A percentile compares a stretch with the other conserved stretches of the same genome.
phyloP scores from a whole-genome alignment of 2,797 vertebrate species.

The Chaetodon trifasciatus region DNA sequence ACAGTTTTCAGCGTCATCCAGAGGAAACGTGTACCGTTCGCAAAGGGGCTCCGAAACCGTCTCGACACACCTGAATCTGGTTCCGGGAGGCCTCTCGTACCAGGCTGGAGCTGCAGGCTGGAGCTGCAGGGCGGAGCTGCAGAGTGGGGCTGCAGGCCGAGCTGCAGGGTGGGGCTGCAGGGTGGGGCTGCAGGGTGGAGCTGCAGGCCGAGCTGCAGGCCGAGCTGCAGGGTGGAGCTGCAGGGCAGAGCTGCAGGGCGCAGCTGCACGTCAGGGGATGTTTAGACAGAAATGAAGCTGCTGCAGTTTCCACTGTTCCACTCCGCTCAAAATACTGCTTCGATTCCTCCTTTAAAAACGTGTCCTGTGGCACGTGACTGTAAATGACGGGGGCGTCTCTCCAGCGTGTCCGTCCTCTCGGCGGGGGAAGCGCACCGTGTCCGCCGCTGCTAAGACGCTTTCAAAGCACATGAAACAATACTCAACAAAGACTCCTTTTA shows the following conservation, averaged over 20 bases:
- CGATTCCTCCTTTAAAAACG: background rate
- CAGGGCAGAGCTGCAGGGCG: constrained; percentile 6
- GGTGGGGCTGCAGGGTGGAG: constrained; percentile 37
- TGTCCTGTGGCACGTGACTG: constrained; percentile 41
- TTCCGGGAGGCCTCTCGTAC: constrained; percentile 60
- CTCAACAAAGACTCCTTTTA: constrained; percentile 58
- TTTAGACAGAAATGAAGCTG: constrained; percentile 39
- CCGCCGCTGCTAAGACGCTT: constrained; percentile 40
- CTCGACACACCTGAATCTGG: background rate
- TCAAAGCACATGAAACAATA: constrained; percentile 62
- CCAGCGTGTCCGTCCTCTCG: constrained; percentile 32
- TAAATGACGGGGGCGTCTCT: constrained; percentile 25
- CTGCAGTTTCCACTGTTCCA: constrained; percentile 56
- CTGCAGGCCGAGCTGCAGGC: constrained; percentile 10
- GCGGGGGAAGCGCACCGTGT: background rate
- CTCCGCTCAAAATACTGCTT: constrained; percentile 52
- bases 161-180: constrained; percentile 21
- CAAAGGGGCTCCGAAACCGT: constrained; percentile 11
- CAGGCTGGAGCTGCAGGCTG: constrained; percentile 30
- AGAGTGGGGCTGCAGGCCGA: constrained; percentile 13
- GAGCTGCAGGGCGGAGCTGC: constrained; percentile 10
- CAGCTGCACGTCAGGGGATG: constrained; percentile 19
- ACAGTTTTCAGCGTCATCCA: constrained; percentile 8
- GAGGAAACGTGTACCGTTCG: constrained; percentile 49
- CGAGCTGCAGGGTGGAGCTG: constrained; percentile 22